These are phyloP conservation scores for Melanostoma mellinum DNA, from an alignment of 2,888 invertebrate species.

Conservation along the genomic window DNA sequence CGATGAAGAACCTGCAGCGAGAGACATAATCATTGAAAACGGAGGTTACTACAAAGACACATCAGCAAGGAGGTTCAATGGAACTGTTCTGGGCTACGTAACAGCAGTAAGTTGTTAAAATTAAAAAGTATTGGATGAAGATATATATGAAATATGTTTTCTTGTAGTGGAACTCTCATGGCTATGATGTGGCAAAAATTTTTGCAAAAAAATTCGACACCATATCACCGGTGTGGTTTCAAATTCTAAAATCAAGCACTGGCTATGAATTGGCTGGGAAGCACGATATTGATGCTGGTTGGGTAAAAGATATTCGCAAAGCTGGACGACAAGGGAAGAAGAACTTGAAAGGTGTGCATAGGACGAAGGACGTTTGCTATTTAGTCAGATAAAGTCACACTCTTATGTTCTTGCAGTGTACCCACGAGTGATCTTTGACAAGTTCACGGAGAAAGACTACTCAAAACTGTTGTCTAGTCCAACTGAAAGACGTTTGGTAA, in stretches of 20 bases:
- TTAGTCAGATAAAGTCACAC: constrained; percentile 19
- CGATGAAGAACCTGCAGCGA: constrained; percentile 85
- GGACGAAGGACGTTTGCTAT: constrained; percentile 79
- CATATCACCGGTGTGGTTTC: constrained; percentile 97
- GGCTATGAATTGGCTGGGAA: constrained; percentile 87
- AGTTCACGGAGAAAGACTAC: constrained; percentile 90
- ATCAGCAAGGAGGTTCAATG: constrained; percentile 86
- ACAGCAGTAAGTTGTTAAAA: constrained; percentile 88
- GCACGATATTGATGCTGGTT: constrained; percentile 93
- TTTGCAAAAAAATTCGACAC: constrained; percentile 95
- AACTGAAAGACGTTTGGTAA: constrained; percentile 86
- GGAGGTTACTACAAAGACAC: constrained; percentile 89
- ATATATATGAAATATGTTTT: not conserved
- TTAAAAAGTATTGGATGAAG: too few relatives aligned
- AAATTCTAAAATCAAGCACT: constrained; percentile 87
- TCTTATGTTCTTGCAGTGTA: constrained; percentile 86
- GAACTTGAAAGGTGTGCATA: constrained; percentile 75
- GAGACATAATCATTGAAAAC: constrained; percentile 90
- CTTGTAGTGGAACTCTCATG: constrained; percentile 95
- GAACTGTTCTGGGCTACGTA: constrained; percentile 93
- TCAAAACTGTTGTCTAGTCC: constrained; percentile 87
- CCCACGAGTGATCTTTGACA: constrained; percentile 94
- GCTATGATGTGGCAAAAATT: constrained; percentile 94
- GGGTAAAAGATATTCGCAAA: constrained; percentile 89
- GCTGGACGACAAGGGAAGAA: constrained; percentile 75